Base-by-base conservation (phyloP, 2,113 vertebrate genomes). In the Labeo catla region DNA sequence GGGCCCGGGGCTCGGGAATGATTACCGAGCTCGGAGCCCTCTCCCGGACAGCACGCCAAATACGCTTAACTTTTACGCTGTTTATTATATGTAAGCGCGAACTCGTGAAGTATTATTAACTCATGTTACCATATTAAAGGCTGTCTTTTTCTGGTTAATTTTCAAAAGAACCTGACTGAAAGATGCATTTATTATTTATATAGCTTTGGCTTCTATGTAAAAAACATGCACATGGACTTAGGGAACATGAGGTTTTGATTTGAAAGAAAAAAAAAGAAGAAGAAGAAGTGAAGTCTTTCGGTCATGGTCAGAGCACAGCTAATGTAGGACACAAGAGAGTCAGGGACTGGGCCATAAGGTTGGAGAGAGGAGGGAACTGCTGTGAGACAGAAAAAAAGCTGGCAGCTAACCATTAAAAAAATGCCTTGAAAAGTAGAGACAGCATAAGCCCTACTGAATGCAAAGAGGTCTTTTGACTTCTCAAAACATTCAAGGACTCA, bases 401-500 rank as follows among this genome's bases (percentile, higher is more conserved):
- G 70, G 11, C 45, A 76, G 13, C n/a, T 47, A 49, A 74, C 72
- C 11, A 74, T 74, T n/a, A 13, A 49, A 74, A 63, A 74, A 23
- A 49, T 28, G n/a, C 72, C 1, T 49, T 76, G 45, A 49, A 79
- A 45, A 77, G 28, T 4, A 78, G 16, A 39, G 21, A 47, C 78
- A 10, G 39, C 39, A 16, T 45, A 63, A 63, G 43, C 21, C 10
- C 19, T 49, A 11, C 59, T 39, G 61, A 83, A 83, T 52, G 81
- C 19, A 52, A 49, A 81, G 43, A 83, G 28, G 43, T 28, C n/a
- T 82, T 65, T 82, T 83, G 81, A 70, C 61, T 28, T 23, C n/a
- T 47, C 21, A 21, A 82, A 68, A 68, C 81, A 83, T 54, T 83
- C 63, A 83, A 70, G 81, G 81, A 28, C 54, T 79, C 16, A n/a